Base-by-base conservation (phyloP, 37 sponge, comb jelly and placozoan genomes). In the Ianthella basta region DNA sequence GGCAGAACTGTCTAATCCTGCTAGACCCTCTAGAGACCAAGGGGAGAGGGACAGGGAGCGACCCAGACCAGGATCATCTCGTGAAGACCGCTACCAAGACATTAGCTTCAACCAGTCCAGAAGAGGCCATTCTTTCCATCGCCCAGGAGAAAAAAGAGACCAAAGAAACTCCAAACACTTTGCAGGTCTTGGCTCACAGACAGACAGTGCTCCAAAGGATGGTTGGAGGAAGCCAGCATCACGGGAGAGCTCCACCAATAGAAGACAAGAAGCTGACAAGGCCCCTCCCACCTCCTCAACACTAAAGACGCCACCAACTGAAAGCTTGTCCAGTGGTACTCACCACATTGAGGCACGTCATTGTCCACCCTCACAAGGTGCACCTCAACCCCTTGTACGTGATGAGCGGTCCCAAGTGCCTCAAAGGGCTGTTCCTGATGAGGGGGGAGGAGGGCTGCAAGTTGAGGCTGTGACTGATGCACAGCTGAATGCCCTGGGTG, bases 401-500 rank as follows among this genome's bases (percentile, higher is more conserved):
- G 4, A 12, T 10, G 25, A 25, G n/a, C 63, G 8, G 12, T 10
- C 4, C 4, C 63, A 12, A 25, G 27, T 23, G 27, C 63, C 25
- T 61, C 63, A 4, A 61, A 25, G 12, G 63, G 27, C n/a, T 15
- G 59, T 56, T 61, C 70, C 29, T 30, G 35, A 27, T 16, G 18
- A 18, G 34, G 10, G 6, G 29, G 35, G 15, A 1, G 6, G 70
- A 33, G 34, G 34, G 34, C 34, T 44, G 50, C 3, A 44, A 8
- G 50, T 3, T 10, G 79, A 86, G 21, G 56, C 56, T 54, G 86
- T 92, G 10, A 88, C 86, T 33, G 92, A 91, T 59, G 56, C 88
- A 19, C 86, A 93, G 36, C 82, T 97, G 32, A 95, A 97, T 82
- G 27, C 91, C n/a, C 27, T 93, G 13, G 85, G 90, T 30, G 95